Conservation (phyloP, 2,888 invertebrate species). For the Melanargia galathea region DNA sequence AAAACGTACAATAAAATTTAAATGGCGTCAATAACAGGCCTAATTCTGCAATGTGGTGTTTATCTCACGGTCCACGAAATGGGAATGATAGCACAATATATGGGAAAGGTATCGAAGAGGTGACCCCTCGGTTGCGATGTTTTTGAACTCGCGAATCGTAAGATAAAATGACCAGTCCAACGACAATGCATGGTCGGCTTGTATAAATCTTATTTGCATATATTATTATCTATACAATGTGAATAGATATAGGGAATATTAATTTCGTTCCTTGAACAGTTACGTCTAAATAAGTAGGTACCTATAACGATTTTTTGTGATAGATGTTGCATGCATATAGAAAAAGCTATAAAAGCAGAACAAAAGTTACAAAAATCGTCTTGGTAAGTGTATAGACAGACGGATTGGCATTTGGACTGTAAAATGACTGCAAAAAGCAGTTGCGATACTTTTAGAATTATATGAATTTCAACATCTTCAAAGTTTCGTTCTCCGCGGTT, state of each 20-base stretch:
- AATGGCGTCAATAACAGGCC: conserved; percentile 19
- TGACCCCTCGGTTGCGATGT: conserved; percentile 63
- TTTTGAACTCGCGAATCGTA: conserved; percentile 69
- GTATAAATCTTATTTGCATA: conserved; percentile 68
- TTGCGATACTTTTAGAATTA: too few species aligned
- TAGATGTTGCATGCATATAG: neutral
- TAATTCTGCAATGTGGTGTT: conserved; percentile 57
- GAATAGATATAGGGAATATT: conserved; percentile 18
- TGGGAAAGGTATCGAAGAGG: conserved; percentile 69
- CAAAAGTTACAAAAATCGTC: too few species aligned
- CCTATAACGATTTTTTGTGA: neutral
- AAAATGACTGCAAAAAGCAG: too few species aligned
- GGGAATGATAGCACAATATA: conserved; percentile 64
- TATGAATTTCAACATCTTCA: too few species aligned
- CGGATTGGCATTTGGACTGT: too few species aligned
- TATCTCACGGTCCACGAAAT: conserved; percentile 63
- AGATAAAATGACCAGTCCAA: conserved; percentile 68
- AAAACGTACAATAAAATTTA: conserved; percentile 17
- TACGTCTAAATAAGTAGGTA: too few species aligned
- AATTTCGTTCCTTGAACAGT: conserved; percentile 19
- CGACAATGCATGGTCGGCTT: conserved; percentile 55
- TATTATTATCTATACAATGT: conserved; percentile 34
- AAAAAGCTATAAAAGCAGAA: neutral
- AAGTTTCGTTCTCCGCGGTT: too few species aligned
- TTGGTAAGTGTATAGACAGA: too few species aligned